A percentile compares a stretch with the other conserved stretches of the same genome.
These are phyloP conservation scores for Achlya flavicornis DNA, from an alignment of 2,888 invertebrate species.

Conservation along the genomic window DNA sequence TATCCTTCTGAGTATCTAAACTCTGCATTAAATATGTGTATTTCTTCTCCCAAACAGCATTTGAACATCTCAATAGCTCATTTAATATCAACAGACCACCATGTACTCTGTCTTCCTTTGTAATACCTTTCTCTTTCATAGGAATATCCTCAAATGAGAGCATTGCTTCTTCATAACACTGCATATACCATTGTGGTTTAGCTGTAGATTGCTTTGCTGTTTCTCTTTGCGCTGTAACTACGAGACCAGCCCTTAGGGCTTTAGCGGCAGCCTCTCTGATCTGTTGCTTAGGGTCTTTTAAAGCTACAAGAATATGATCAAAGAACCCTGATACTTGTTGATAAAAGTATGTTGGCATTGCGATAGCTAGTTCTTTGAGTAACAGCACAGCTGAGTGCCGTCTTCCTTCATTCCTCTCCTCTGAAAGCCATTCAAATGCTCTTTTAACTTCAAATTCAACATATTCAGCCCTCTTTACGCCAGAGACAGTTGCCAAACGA, in stretches of 20 bases:
- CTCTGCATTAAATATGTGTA: slow-evolving; percentile 89
- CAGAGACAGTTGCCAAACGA: slow-evolving; percentile 94
- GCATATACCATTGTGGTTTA: slow-evolving; percentile 95
- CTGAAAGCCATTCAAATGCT: slow-evolving; percentile 97
- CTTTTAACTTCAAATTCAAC: slow-evolving; percentile 99
- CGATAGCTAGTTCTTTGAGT: slow-evolving; percentile 95
- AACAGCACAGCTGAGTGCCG: slow-evolving; percentile 96
- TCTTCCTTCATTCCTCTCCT: slow-evolving; percentile 95
- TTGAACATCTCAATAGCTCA: slow-evolving; percentile 95
- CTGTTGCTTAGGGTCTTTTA: slow-evolving; percentile 94
- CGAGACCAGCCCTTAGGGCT: slow-evolving; percentile 96
- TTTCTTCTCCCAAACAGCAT: slow-evolving; percentile 93
- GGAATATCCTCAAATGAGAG: slow-evolving; percentile 88
- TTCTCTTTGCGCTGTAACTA: slow-evolving; percentile 97
- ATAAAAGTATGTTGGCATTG: slow-evolving; percentile 98
- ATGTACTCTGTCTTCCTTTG: slow-evolving; percentile 95
- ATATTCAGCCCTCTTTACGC: slow-evolving; percentile 97
- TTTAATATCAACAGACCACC: slow-evolving; percentile 96
- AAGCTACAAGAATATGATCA: slow-evolving; percentile 95
- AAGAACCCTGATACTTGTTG: slow-evolving; percentile 97
- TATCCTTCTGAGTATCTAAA: slow-evolving; percentile 74
- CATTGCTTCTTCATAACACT: slow-evolving; percentile 95
- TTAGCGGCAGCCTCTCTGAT: slow-evolving; percentile 97
- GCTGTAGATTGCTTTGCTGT: slow-evolving; percentile 95
- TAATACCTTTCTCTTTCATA: slow-evolving; percentile 89